phyloP scores from a whole-genome alignment of 37 sponge, comb jelly and placozoan genomes.

The Dysidea cf. avara region DNA sequence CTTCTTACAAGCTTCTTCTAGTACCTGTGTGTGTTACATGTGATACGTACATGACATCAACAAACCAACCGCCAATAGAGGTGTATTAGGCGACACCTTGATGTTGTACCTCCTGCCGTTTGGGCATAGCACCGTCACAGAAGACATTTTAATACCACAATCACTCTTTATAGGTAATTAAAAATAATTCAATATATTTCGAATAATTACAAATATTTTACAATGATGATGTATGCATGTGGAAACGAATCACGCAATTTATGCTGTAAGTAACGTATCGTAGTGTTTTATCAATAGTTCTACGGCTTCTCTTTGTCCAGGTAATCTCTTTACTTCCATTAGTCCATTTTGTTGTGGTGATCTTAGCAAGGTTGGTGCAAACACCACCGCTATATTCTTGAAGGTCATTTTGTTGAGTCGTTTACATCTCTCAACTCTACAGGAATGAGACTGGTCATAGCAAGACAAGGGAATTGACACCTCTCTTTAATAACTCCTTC shows the following conservation, averaged over 20 bases:
- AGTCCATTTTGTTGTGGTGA: conserved; percentile 48
- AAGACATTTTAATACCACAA: neutral
- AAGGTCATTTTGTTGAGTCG: conserved; percentile 72
- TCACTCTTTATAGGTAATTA: neutral
- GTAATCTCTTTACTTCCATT: conserved; percentile 66
- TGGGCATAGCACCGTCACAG: conserved; percentile 49
- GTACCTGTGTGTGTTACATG: conserved; percentile 12
- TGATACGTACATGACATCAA: neutral
- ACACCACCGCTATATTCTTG: conserved; percentile 86
- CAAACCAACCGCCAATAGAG: conserved; percentile 39
- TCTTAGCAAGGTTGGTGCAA: conserved; percentile 81
- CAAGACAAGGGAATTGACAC: neutral
- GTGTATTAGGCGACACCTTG: conserved; percentile 39
- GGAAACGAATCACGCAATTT: neutral
- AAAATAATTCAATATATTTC: neutral
- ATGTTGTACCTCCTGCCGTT: conserved; percentile 48
- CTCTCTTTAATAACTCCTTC: neutral
- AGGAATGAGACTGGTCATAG: neutral
- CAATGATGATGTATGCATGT: neutral
- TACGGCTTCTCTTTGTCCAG: conserved; percentile 64
- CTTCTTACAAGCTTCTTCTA: conserved; percentile 56
- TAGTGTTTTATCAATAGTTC: conserved; percentile 61
- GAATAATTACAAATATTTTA: neutral
- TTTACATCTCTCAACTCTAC: conserved; percentile 48
- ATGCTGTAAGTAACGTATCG: neutral